A percentile compares a stretch with the other conserved stretches of the same genome.
Conservation (phyloP, 1,140 invertebrate species). For the Caenorhabditis tropicalis region DNA sequence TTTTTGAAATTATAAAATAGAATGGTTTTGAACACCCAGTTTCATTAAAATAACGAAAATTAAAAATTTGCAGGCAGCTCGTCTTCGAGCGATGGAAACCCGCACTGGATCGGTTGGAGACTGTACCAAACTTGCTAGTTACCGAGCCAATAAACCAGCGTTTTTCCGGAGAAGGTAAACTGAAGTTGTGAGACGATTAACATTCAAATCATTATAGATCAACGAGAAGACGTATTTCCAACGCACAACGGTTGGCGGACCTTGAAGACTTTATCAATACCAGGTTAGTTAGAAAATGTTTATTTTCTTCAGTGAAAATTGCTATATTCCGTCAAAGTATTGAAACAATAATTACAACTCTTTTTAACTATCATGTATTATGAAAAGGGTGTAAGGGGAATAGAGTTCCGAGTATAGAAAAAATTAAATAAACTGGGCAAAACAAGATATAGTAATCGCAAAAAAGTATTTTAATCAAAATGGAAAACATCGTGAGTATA, state of each 20-base stretch:
- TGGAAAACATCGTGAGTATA: no score
- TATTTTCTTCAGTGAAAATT: no score
- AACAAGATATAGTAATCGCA: no score
- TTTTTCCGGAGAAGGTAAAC: conserved; percentile 48
- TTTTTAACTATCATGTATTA: no score
- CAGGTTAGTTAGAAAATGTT: conserved; percentile 49
- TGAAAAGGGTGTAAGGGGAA: no score
- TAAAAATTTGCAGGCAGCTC: conserved; percentile 26
- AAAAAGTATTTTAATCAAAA: no score
- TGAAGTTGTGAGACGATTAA: no score
- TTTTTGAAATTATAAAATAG: background rate
- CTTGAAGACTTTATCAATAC: conserved; percentile 55
- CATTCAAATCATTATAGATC: background rate
- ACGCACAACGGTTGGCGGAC: conserved; percentile 52
- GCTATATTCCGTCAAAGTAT: no score
- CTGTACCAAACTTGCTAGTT: conserved; percentile 39
- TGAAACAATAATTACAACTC: no score
- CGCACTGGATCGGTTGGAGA: conserved; percentile 51
- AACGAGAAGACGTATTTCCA: conserved; percentile 51
- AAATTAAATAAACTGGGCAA: no score
- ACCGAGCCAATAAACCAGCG: conserved; percentile 38
- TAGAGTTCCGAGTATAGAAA: no score
- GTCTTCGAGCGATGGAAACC: conserved; percentile 53
- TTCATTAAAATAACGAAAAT: no score
- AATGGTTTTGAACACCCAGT: background rate